These are phyloP conservation scores for Mamestra brassicae DNA, from an alignment of 2,888 invertebrate species.

Conservation along the genomic window DNA sequence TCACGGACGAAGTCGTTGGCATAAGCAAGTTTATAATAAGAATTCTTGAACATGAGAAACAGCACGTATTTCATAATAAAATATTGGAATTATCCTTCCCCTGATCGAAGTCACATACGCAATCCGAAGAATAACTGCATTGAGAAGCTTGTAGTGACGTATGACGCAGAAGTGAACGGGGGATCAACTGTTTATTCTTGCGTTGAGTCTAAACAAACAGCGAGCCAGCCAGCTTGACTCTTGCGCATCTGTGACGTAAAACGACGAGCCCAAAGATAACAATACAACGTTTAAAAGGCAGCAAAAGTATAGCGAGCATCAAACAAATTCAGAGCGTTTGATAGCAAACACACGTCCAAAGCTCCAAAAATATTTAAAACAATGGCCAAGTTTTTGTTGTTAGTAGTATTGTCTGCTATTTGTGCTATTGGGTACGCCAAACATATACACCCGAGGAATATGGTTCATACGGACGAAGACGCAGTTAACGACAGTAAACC, in stretches of 20 bases:
- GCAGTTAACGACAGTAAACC: constrained; percentile 41
- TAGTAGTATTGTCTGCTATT: constrained; percentile 59
- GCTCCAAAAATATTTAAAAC: constrained; percentile 48
- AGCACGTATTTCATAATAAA: constrained; percentile 34
- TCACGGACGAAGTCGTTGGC: no score
- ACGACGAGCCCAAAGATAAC: constrained; percentile 70
- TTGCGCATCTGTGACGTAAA: constrained; percentile 69
- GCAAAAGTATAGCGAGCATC: constrained; percentile 50
- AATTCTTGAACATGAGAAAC: constrained; percentile 29
- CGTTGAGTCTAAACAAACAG: constrained; percentile 59
- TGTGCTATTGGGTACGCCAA: constrained; percentile 67
- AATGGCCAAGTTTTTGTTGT: constrained; percentile 64
- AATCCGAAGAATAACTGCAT: constrained; percentile 15
- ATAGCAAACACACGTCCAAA: constrained; percentile 47
- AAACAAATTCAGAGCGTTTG: constrained; percentile 66
- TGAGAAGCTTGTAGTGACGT: constrained; percentile 39
- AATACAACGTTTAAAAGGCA: constrained; percentile 75
- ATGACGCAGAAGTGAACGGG: constrained; percentile 24
- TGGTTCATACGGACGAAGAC: constrained; percentile 58
- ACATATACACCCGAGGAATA: constrained; percentile 75
- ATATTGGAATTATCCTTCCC: constrained; percentile 36
- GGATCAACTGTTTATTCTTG: constrained; percentile 42
- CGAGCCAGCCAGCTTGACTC: constrained; percentile 69
- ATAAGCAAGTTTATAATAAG: background rate
- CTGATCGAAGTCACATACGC: constrained; percentile 6